Evolutionary conservation across 2,888 invertebrate genomes (phyloP), one percentile per base, ranked within the genome.

Genomic region (Ormyrus labotus): DNA sequence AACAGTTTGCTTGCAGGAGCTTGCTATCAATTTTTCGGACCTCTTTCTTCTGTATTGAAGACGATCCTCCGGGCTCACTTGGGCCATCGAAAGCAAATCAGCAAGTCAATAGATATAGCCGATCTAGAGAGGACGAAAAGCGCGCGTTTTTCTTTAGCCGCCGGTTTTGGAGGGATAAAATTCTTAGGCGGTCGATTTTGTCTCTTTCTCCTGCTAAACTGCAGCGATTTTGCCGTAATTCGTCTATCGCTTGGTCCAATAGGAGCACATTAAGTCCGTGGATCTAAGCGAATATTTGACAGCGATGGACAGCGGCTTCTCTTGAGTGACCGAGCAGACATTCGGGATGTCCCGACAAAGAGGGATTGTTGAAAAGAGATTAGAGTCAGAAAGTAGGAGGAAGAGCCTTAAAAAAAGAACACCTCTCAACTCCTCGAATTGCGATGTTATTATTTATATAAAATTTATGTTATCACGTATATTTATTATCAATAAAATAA

Each of bases 211-310:
- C 64, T 34, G 34, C 34, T 71, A 67, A 72, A 51, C 13, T 67
- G 67, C 47, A 13, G 53, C 34, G 34, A 34, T 55, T 50, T 53
- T 50, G 34, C 50, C 7, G 72, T 69, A 76, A 76, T 79, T 72
- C 73, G 67, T 63, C 61, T 58, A 76, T 72, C 68, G 51, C 47
- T 53, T 51, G 50, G 55, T 76, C 51, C 69, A 67, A 75, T 76
- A 76, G 72, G 76, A 73, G 47, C 68, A 60, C 69, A 79, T 72
- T 79, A 79, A 69, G 55, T 65, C 61, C 68, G 45, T 10, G 69
- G 47, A 55, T 64, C 34, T 64, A 13, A 72, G 63, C 75, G 67
- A 78, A 75, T 78, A 79, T 79, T 79, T 75, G 72, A 75, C 64
- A 64, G 70, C 53, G 50, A 53, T 57, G 57, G 61, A 48, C 72